Evolutionary conservation across 1,140 invertebrate species (phyloP).

Genomic region (Tribolium madens): DNA sequence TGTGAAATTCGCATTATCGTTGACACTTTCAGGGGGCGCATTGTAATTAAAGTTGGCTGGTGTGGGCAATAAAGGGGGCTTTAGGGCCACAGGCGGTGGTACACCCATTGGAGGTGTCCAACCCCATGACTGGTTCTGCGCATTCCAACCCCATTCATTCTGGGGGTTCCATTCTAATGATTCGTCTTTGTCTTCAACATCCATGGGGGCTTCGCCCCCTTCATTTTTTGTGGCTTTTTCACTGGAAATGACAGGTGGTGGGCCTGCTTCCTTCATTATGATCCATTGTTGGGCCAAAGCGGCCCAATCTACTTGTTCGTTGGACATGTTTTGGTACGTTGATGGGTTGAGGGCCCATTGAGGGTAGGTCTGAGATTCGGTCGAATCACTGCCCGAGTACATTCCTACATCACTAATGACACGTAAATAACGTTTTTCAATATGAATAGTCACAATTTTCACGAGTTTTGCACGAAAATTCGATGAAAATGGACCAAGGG

Average conservation of each 20-base stretch:
- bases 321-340: conserved; percentile 68
- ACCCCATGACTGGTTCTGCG: conserved; percentile 65
- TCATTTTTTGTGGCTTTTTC: conserved; percentile 68
- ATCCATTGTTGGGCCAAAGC: conserved; percentile 97
- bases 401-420: conserved; percentile 47
- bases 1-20: conserved; percentile 58
- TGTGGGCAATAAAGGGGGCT: conserved; percentile 64
- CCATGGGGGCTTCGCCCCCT: conserved; percentile 87
- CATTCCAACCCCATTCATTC: conserved; percentile 59
- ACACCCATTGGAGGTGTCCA: conserved; percentile 65
- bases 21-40: conserved; percentile 58
- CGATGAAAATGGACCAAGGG: background rate
- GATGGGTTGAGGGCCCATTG: conserved; percentile 82
- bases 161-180: conserved; percentile 52
- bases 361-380: conserved; percentile 70
- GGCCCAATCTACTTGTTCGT: conserved; percentile 91
- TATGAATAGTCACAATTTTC: background rate
- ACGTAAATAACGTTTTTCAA: background rate
- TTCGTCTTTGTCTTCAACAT: conserved; percentile 80
- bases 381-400: conserved; percentile 63
- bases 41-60: conserved; percentile 65
- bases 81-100: conserved; percentile 65
- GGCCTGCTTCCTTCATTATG: conserved; percentile 88
- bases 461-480: background rate
- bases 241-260: conserved; percentile 65